Evolutionary conservation across 2,113 vertebrate genomes (phyloP), one percentile per base, ranked within the genome.

Genomic region (Melierax canorus): DNA sequence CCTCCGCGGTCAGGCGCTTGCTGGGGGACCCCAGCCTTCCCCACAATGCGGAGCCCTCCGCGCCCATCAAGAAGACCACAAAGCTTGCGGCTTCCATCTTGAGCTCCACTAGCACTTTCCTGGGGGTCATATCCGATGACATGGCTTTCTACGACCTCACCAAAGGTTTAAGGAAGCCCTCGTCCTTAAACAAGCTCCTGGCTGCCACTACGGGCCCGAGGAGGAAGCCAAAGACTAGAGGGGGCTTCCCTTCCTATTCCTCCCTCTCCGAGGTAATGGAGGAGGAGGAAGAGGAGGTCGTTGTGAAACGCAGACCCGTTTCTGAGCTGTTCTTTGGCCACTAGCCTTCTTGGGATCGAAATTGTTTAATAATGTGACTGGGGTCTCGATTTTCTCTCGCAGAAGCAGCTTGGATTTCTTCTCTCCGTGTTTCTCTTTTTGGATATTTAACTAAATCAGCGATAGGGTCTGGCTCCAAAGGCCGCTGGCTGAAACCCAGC

Each of bases 171-270:
- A 98, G 92, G 94, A 98, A 97, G 74, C 97, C 98, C 1, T 90
- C 98, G 3, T 98, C 99, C 7, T 97, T 99, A 24, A 99, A 98
- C 93, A 99, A 98, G 72, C 98, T 99, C 59, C 98, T 99, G 92
- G 98, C 98, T 48, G 98, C 99, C 19, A 97, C 98, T 4, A 63
- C 96, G 0, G 98, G 92, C 22, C 92, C 97, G 1, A 99, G 97
- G 91, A 99, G 98, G 91, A 99, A 99, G 97, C 79, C 97, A 7
- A 99, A 99, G 96, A 95, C 93, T 60, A 98, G 98, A 36, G 85
- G 96, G 1, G 96, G 95, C 5, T 95, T 99, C 22, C 95, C 95
- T 6, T 98, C 99, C 0, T 98, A 98, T 38, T 89, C 97, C 2
- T 98, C 98, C 7, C 93, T 97, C 50, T 92, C 95, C 0, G 96